phyloP scores from a whole-genome alignment of 2,797 vertebrate genomes.

The Sebastes nivosus region DNA sequence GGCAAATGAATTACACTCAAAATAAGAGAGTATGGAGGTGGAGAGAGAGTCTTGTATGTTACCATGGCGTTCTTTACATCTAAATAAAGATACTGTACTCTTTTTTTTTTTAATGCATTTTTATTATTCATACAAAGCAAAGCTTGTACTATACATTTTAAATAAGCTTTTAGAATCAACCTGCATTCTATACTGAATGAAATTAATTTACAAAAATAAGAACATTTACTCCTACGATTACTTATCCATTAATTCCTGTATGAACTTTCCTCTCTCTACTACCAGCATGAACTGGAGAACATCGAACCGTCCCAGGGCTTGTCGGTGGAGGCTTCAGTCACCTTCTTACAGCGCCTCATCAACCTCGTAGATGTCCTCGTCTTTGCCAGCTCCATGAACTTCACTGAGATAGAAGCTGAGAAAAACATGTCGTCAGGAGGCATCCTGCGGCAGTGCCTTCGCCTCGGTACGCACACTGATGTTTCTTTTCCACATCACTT shows the following conservation, averaged over 20 bases:
- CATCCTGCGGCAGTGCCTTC: conserved; percentile 94
- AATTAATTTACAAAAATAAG: neutral
- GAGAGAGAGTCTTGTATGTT: neutral
- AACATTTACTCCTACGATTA: neutral
- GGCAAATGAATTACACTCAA: neutral
- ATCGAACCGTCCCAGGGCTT: conserved; percentile 95
- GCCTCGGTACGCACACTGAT: conserved; percentile 83
- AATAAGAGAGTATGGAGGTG: too few relatives aligned
- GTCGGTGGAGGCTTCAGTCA: conserved; percentile 90
- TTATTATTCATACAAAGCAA: neutral
- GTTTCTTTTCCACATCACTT: neutral
- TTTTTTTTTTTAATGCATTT: neutral
- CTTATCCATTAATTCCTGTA: neutral
- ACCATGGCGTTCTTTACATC: neutral
- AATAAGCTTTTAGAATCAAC: neutral
- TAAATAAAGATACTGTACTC: neutral
- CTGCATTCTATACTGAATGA: neutral
- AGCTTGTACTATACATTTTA: neutral
- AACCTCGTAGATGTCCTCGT: conserved; percentile 96
- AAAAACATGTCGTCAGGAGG: conserved; percentile 99
- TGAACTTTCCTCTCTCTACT: conserved; percentile 19
- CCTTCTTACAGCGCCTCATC: conserved; percentile 93
- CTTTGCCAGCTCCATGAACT: conserved; percentile 97
- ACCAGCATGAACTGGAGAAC: conserved; percentile 93
- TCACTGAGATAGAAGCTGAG: conserved; percentile 97